These are phyloP conservation scores for Sigmodon hispidus DNA, from an alignment of 2,113 vertebrate species.

Conservation along the genomic window DNA sequence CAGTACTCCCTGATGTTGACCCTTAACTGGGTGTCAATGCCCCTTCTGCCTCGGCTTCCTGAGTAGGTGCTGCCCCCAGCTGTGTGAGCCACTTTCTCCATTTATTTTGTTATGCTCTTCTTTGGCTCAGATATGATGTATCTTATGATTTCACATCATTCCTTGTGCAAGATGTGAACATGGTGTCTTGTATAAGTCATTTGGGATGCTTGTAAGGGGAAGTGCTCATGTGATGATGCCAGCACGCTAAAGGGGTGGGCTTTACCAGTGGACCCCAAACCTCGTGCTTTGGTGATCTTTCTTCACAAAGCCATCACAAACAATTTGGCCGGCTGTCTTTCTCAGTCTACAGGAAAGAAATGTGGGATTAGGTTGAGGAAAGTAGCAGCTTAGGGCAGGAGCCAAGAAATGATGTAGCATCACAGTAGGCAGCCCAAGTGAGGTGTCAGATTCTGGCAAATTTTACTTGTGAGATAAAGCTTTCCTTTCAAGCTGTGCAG, in stretches of 20 bases:
- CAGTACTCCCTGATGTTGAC: neutral
- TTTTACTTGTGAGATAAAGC: conserved; percentile 50
- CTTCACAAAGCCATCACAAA: conserved; percentile 16
- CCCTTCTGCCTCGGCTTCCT: neutral
- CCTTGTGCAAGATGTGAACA: neutral
- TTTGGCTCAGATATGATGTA: neutral
- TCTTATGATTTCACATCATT: neutral
- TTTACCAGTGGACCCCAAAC: neutral
- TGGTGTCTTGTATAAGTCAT: neutral
- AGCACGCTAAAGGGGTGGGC: neutral
- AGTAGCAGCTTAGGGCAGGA: conserved; percentile 24
- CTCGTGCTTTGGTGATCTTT: neutral
- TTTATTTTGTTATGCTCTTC: neutral
- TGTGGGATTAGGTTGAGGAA: conserved; percentile 37
- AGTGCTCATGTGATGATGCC: neutral
- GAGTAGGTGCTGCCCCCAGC: neutral
- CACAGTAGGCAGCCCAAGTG: neutral
- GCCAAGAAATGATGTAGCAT: conserved; percentile 24
- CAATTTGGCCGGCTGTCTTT: neutral
- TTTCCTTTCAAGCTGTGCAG: neutral
- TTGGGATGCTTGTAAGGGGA: neutral
- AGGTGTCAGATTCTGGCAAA: conserved; percentile 53
- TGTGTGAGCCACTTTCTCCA: neutral
- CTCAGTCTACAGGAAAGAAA: conserved; percentile 20
- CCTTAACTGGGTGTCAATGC: too few species aligned